Conservation (phyloP, 2,888 invertebrate genomes). For the Heteromurus nitidus region DNA sequence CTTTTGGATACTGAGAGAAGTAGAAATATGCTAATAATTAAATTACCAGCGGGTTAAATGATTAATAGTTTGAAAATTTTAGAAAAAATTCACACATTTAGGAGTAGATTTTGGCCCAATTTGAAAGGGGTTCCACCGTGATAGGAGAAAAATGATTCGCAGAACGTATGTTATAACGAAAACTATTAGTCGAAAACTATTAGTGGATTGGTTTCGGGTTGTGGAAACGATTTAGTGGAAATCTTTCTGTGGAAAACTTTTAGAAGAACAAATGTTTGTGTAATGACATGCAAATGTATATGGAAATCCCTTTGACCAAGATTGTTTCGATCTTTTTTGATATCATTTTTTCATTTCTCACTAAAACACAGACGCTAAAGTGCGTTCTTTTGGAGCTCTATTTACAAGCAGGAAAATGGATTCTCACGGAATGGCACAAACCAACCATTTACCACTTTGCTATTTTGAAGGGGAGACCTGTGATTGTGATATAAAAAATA, state of each 20-base stretch:
- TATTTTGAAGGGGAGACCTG: constrained; percentile 79
- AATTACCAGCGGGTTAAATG: constrained; percentile 28
- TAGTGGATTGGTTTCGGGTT: constrained; percentile 83
- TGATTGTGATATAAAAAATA: neutral
- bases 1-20: constrained; percentile 79
- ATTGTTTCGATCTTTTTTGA: too few relatives aligned
- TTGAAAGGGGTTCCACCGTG: too few relatives aligned
- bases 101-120: too few relatives aligned
- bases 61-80: neutral
- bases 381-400: too few relatives aligned
- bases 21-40: neutral
- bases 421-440: constrained; percentile 78
- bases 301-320: too few relatives aligned
- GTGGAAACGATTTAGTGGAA: too few relatives aligned
- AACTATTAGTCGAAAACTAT: constrained; percentile 80
- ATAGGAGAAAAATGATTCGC: constrained; percentile 80
- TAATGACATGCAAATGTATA: too few relatives aligned
- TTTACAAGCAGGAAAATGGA: too few relatives aligned
- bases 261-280: constrained; percentile 85
- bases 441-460: constrained; percentile 74
- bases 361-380: too few relatives aligned
- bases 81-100: too few relatives aligned
- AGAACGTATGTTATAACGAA: constrained; percentile 79
- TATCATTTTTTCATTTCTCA: too few relatives aligned
- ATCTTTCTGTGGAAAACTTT: too few relatives aligned